Base-by-base conservation (phyloP, 1,140 invertebrate genomes). In the Octopus bimaculoides region DNA sequence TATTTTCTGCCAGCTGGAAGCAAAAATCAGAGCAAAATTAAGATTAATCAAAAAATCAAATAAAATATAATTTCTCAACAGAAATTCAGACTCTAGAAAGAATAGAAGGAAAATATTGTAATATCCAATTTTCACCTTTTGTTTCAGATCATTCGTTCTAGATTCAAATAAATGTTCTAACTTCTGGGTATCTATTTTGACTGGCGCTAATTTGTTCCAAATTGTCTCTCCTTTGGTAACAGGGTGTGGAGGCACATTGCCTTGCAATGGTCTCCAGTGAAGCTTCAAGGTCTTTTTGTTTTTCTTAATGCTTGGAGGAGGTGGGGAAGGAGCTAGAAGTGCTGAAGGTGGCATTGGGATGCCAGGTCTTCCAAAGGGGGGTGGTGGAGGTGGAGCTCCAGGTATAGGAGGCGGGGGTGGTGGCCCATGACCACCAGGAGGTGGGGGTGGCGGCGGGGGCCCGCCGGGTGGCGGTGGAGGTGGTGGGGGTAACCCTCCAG, bases 241-340 rank as follows among this genome's bases (percentile, higher is more conserved):
- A 61, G 94, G 90, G 14, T 95, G 93, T 20, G 94, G 92, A 5
- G 78, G 77, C 53, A 85, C 83, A 17, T 83, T 83, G 26, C 17
- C 81, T 94, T 91, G 89, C 5, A 93, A 90, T 91, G 99, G 96
- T 88, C 96, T 96, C 98, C 98, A 99, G 89, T 99, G 99, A n/a
- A 99, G 91, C 91, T 98, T 98, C 5, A 99, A 94, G n/a, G 98
- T 99, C 90, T 99, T 99, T 89, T 98, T 98, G 85, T 93, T 97
- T 89, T 98, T 98, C 84, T 87, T 82, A 54, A 69, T 87, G 81
- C 86, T 61, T 86, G 79, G 74, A 89, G 90, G 4, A 91, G 89
- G 56, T 90, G 89, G 77, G 87, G 89, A 20, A 87, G 90, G 73
- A 75, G 66, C 79, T 17, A 85, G 81, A 17, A 91, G 88, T 66